These are phyloP conservation scores for Ladona fulva DNA, from an alignment of 1,140 invertebrate genomes.

Conservation along the genomic window DNA sequence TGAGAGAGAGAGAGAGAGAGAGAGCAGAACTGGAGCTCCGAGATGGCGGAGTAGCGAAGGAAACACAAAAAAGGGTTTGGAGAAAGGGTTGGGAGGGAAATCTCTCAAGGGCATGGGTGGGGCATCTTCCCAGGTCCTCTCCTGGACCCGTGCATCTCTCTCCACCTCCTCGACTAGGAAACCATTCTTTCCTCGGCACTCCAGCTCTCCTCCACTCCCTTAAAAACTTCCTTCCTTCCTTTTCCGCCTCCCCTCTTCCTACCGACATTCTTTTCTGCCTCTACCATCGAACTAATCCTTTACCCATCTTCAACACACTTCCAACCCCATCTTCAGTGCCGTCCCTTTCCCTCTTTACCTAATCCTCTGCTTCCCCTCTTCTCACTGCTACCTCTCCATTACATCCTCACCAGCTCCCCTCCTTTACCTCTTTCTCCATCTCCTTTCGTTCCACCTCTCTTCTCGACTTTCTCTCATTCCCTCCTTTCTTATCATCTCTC, in stretches of 20 bases:
- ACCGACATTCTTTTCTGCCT: background rate
- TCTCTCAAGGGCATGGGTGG: conserved; percentile 1
- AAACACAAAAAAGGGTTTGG: background rate
- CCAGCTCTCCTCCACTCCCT: background rate
- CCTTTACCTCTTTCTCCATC: background rate
- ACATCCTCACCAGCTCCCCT: background rate
- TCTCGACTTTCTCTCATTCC: background rate
- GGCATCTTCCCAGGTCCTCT: background rate
- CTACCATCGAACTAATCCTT: background rate
- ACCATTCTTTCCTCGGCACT: no score
- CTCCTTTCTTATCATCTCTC: background rate
- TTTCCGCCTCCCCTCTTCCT: background rate
- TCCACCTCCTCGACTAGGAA: background rate
- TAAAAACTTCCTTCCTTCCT: background rate
- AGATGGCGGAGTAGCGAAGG: no score
- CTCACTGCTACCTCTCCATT: background rate
- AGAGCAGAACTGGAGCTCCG: no score
- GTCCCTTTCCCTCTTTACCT: background rate
- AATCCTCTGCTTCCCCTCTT: background rate
- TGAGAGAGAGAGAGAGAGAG: no score
- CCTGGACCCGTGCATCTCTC: background rate
- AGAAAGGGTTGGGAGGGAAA: background rate
- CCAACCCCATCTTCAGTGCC: background rate
- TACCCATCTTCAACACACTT: background rate
- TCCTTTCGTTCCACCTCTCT: background rate